Evolutionary conservation across 2,797 vertebrate genomes (phyloP), one percentile per base, ranked within the genome.

Genomic region (Myotis vivesi): DNA sequence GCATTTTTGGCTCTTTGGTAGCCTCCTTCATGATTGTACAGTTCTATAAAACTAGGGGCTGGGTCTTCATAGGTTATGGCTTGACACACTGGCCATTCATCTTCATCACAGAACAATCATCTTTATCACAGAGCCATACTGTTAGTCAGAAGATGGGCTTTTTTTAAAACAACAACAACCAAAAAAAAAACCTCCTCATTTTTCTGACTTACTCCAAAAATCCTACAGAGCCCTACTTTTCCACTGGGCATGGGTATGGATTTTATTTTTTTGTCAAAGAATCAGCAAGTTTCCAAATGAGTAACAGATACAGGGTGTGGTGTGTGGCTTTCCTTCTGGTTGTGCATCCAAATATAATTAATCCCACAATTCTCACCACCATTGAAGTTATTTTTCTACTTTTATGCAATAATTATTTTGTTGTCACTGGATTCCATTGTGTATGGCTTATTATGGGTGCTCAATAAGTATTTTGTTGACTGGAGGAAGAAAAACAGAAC

Each of bases 201-300:
- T 94, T 77, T 90, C 68, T 80, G 17, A 81, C 87, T 82, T 57
- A 73, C 49, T 79, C 87, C 87, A 79, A 30, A 64, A 55, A 90
- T 53, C 82, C 66, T 38, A 3, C 23, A 64, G 22, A 80, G 23
- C 91, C 38, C 38, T 94, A 28, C 5, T 79, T 89, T 96, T 91
- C 75, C 85, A 46, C 53, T 83, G 59, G 73, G 46, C 46, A 79
- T 64, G 23, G 49, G 9, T 59, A 46, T 68, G 46, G 19, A 8
- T 93, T 95, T 96, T 86, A 53, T 85, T 95, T 95, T 89, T 95
- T 81, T 51, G 19, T 81, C 68, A 57, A 82, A 73, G 72, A 95
- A 76, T 96, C 95, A 96, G 94, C 82, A 90, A 57, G 92, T 97
- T 97, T 96, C 92, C 95, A 96, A 84, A 96, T 92, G 95, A 90